A percentile compares a stretch with the other conserved stretches of the same genome.
phyloP scores from a whole-genome alignment of 1,140 invertebrate species.

The Nilaparvata lugens region DNA sequence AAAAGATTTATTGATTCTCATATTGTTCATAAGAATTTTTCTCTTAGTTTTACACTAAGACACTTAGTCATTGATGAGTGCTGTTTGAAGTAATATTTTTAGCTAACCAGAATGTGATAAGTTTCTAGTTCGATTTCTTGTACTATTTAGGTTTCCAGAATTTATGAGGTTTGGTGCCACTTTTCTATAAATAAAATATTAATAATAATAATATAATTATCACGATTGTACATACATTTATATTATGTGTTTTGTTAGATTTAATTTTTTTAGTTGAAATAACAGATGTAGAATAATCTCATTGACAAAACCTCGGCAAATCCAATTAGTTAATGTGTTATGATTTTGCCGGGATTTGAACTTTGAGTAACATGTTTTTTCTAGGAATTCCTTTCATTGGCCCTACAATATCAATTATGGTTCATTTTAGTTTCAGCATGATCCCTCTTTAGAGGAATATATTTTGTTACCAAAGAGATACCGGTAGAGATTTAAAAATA shows the following conservation, averaged over 20 bases:
- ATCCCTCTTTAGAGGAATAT: slow-evolving; percentile 6
- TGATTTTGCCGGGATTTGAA: neutral
- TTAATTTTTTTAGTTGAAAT: slow-evolving; percentile 15
- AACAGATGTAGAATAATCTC: slow-evolving; percentile 22
- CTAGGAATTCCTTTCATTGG: neutral
- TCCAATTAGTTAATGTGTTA: neutral
- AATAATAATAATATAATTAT: slow-evolving; percentile 18
- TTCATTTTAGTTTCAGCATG: slow-evolving; percentile 8
- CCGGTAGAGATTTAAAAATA: slow-evolving; percentile 3
- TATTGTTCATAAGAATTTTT: neutral
- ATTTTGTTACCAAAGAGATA: slow-evolving; percentile 17
- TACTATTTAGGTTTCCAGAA: slow-evolving; percentile 19
- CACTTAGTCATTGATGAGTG: slow-evolving; percentile 21
- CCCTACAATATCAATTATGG: slow-evolving; percentile 3
- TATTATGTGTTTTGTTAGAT: slow-evolving; percentile 10
- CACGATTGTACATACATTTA: slow-evolving; percentile 17
- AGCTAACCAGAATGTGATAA: slow-evolving; percentile 27
- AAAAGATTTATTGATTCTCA: neutral
- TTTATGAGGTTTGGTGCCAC: slow-evolving; percentile 21
- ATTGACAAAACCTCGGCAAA: slow-evolving; percentile 7
- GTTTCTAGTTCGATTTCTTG: slow-evolving; percentile 22
- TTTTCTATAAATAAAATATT: slow-evolving; percentile 13
- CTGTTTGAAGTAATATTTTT: slow-evolving; percentile 24
- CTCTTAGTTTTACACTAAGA: neutral
- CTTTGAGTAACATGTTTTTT: neutral